A percentile compares a stretch with the other conserved stretches of the same genome.
phyloP scores from a whole-genome alignment of 2,797 vertebrate genomes.

The Cyprinodon diabolis region DNA sequence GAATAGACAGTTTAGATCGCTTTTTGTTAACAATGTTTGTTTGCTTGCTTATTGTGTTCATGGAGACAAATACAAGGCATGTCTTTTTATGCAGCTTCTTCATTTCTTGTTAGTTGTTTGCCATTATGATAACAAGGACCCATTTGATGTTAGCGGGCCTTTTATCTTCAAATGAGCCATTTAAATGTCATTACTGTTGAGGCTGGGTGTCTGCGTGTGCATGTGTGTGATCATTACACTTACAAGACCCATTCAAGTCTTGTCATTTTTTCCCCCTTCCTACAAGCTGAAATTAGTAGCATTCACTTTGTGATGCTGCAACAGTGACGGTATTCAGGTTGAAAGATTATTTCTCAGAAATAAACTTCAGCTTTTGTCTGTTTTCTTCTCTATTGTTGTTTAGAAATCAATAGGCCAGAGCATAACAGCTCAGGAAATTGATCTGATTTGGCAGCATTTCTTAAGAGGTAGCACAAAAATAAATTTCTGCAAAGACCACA shows the following conservation, averaged over 20 bases:
- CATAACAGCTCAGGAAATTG: slow-evolving; percentile 1
- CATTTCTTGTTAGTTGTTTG: slow-evolving; percentile 71
- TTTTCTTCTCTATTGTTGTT: slow-evolving; percentile 24
- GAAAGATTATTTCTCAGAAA: slow-evolving; percentile 46
- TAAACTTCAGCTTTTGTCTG: slow-evolving; percentile 42
- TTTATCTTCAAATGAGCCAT: slow-evolving; percentile 79
- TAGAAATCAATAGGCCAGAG: slow-evolving; percentile 9
- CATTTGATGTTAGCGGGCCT: slow-evolving; percentile 72
- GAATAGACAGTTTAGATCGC: slow-evolving; percentile 68
- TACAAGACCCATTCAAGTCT: slow-evolving; percentile 64
- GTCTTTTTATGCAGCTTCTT: slow-evolving; percentile 65
- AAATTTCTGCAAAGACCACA: background rate
- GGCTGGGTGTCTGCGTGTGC: slow-evolving; percentile 36
- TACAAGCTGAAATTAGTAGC: slow-evolving; percentile 61
- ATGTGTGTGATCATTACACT: slow-evolving; percentile 57
- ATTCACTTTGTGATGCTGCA: slow-evolving; percentile 37
- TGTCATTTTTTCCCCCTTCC: slow-evolving; percentile 49
- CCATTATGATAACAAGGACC: slow-evolving; percentile 73
- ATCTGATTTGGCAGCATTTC: background rate
- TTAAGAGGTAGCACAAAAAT: background rate
- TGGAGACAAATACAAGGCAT: slow-evolving; percentile 60
- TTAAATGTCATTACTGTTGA: slow-evolving; percentile 77
- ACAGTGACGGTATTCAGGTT: slow-evolving; percentile 41
- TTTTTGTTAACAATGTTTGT: slow-evolving; percentile 70
- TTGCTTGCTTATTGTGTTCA: slow-evolving; percentile 65